Conservation (phyloP, 2,113 vertebrate genomes). For the Megaceryle torquata region DNA sequence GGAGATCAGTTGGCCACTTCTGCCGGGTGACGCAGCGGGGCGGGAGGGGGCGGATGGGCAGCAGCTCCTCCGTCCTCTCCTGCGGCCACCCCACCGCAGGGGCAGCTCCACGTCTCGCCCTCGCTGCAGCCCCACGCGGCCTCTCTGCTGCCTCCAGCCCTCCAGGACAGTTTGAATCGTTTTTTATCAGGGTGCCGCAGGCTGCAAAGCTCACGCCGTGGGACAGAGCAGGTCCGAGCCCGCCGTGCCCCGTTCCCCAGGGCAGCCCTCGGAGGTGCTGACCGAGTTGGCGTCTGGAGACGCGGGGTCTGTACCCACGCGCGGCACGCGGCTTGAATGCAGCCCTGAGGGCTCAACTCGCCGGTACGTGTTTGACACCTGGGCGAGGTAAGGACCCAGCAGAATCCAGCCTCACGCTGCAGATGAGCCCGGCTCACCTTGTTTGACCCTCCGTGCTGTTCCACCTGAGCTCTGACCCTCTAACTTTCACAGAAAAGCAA, state of each 20-base stretch:
- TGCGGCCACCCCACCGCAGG: background rate
- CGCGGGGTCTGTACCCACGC: background rate
- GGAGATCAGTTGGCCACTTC: background rate
- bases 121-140: background rate
- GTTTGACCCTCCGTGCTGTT: background rate
- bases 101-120: background rate
- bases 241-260: rapidly evolving
- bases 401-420: background rate
- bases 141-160: background rate
- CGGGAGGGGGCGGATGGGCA: background rate
- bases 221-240: background rate
- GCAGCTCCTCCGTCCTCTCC: background rate
- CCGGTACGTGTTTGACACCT: rapidly evolving
- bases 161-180: rapidly evolving
- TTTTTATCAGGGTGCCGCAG: rapidly evolving
- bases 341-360: background rate
- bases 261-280: background rate
- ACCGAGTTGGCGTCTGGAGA: rapidly evolving
- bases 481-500: background rate
- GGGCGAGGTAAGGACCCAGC: background rate
- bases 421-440: background rate
- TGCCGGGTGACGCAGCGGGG: background rate
- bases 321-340: background rate
- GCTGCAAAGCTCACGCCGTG: background rate
- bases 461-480: slow-evolving; percentile 45